Base-by-base conservation (phyloP, 2,888 invertebrate species). In the Drosophila anceps region DNA sequence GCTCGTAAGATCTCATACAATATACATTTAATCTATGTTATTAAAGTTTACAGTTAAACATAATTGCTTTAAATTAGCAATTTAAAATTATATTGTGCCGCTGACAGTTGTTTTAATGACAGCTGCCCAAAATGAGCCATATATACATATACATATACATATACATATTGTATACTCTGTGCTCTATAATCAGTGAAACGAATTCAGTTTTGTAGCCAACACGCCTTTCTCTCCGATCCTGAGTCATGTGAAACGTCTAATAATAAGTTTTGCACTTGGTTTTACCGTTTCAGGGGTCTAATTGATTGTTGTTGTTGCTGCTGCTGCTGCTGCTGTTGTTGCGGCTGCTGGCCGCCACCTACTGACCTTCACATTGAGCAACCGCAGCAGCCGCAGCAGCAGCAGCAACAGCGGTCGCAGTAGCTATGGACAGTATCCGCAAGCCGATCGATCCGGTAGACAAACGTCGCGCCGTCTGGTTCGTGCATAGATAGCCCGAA, bases 341-440 rank as follows among this genome's bases (percentile, higher is more conserved):
- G 88, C 69, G 71, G 86, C 70, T 73, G 88, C 73, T 73, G 90
- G 84, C 90, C 88, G 84, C 86, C 86, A 86, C 90, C 86, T 86
- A 90, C 90, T 90, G 86, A 86, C 86, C 86, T 86, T 86, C 90
- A 86, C 86, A 86, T 86, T 86, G 86, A 86, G 83, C 77, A 59
- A 73, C 71, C 83, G 57, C 73, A 63, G 46, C 35, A 51, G 70
- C 74, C 39, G 63, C 58, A 57, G 39, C 57, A 69, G 61, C 59
- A 31, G 15, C 62, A 27, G 37, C 63, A 18, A 18, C 61, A 27
- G 62, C 63, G 9, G 64, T 20, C 6, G 20, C 24, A 59, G 33
- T 33, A 53, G 43, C 60, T 43, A 27, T 55, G 69, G 74, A 69
- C 77, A 90, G 88, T 90, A 84, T 84, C 84, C 84, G 84, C 90